Evolutionary conservation across 2,888 invertebrate genomes (phyloP), one percentile per base, ranked within the genome.

Genomic region (Gibbula magus): DNA sequence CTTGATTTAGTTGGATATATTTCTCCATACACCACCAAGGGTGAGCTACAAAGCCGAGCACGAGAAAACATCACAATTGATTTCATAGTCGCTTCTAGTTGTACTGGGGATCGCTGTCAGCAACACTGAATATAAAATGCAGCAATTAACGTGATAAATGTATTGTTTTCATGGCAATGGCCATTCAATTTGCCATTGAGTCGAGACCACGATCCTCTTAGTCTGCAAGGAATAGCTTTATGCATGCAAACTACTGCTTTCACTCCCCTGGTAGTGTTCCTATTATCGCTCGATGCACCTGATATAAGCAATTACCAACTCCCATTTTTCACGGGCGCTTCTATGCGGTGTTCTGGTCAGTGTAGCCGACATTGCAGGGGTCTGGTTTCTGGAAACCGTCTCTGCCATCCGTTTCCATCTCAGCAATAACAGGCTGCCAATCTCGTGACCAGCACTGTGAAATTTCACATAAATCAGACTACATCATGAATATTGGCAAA

Each of bases 91-190:
- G 16, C 70, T 70, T 61, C 70, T 70, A 32, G 70, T 70, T 70
- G 35, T 32, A 70, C 35, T 70, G 35, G 18, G 18, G 70, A 70
- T 35, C 35, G 70, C 70, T 70, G 70, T 70, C 70, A 70, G 70
- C 70, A 39, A 70, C 70, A 39, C 70, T 32, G 70, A 70, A 70
- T 70, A 70, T 70, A 70, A 70, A 70, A 70, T 70, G 70, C 20
- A 70, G 70, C 70, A 70, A 70, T 70, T 70, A 70, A 70, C 70
- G 70, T 70, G 70, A 70, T 70, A 70, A 39, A 70, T 70, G 70
- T 70, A 70, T 70, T 70, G 70, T 70, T 70, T 70, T 70, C 70
- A 70, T 70, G 70, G 70, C 70, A 39, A 70, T 70, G 70, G 70
- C 20, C 70, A 70, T 70, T 70, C 70, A 70, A 70, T 70, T 70